A percentile compares a stretch with the other conserved stretches of the same genome.
These are phyloP conservation scores for Callospermophilus lateralis DNA, from an alignment of 2,113 vertebrate genomes.

Conservation along the genomic window DNA sequence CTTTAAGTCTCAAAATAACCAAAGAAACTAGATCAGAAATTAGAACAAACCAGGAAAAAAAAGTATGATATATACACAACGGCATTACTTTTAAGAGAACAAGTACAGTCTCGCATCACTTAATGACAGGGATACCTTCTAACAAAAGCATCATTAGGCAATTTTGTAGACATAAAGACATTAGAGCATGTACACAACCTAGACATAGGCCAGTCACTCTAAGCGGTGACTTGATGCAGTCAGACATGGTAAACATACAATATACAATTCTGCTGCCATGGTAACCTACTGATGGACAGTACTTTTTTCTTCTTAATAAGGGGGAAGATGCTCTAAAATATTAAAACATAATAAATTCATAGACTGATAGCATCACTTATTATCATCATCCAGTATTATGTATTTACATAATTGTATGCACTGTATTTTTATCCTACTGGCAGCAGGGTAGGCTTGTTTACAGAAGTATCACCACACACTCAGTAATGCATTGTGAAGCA, in stretches of 20 bases:
- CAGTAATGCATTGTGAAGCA: background rate
- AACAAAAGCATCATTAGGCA: background rate
- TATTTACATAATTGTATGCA: background rate
- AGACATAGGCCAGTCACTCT: background rate
- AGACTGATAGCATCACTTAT: rapidly evolving
- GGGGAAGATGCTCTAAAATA: background rate
- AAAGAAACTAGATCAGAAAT: background rate
- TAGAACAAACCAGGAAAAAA: background rate
- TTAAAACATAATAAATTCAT: background rate
- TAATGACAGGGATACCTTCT: background rate
- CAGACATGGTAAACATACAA: background rate
- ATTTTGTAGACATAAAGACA: background rate
- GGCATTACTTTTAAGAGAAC: background rate
- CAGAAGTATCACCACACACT: background rate
- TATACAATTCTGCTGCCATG: background rate
- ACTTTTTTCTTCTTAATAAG: background rate
- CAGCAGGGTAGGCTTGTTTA: background rate
- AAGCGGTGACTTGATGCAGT: background rate
- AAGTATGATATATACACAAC: background rate
- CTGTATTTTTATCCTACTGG: background rate
- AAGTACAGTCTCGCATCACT: rapidly evolving
- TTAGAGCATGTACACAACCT: rapidly evolving
- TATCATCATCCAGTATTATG: background rate
- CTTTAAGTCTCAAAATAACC: background rate
- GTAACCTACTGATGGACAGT: background rate